Conservation (phyloP, 2,797 vertebrate genomes). For the Champsocephalus gunnari region DNA sequence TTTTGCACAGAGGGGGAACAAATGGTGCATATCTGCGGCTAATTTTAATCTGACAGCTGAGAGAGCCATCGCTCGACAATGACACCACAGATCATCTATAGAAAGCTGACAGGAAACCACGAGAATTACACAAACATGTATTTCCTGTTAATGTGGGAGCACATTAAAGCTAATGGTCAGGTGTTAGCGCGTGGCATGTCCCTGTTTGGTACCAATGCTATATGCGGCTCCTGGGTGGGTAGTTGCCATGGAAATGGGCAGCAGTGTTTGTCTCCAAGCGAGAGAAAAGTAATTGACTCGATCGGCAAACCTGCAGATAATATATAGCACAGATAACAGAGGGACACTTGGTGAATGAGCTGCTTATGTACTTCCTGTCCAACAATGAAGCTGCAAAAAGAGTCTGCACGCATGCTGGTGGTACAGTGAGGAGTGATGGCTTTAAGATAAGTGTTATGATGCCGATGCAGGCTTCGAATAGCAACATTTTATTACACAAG, state of each 20-base stretch:
- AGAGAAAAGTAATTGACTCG: slow-evolving; percentile 51
- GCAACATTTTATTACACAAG: too few species aligned
- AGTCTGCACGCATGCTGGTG: background rate
- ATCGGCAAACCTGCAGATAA: slow-evolving; percentile 33
- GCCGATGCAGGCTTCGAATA: background rate
- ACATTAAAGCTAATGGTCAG: slow-evolving; percentile 33
- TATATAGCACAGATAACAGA: background rate
- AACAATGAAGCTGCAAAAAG: background rate
- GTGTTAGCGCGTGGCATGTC: slow-evolving; percentile 8
- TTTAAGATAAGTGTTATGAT: background rate
- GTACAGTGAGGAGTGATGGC: background rate
- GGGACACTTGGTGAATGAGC: slow-evolving; percentile 7
- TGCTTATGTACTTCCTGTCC: background rate
- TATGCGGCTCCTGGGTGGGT: slow-evolving; percentile 40
- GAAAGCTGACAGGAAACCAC: slow-evolving; percentile 31
- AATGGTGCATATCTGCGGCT: slow-evolving; percentile 20
- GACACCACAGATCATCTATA: background rate
- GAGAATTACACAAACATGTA: slow-evolving; percentile 12
- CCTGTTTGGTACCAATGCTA: slow-evolving; percentile 8
- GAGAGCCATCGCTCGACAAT: background rate
- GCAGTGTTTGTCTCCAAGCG: slow-evolving; percentile 55
- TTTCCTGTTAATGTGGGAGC: slow-evolving; percentile 27
- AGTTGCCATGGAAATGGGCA: slow-evolving; percentile 78
- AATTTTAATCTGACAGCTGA: slow-evolving; percentile 8
- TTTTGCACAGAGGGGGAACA: slow-evolving; percentile 30